Percentiles rank a stretch among this genome's conserved stretches.
Evolutionary conservation across 2,888 invertebrate genomes (phyloP).

Genomic region (Panopea generosa): DNA sequence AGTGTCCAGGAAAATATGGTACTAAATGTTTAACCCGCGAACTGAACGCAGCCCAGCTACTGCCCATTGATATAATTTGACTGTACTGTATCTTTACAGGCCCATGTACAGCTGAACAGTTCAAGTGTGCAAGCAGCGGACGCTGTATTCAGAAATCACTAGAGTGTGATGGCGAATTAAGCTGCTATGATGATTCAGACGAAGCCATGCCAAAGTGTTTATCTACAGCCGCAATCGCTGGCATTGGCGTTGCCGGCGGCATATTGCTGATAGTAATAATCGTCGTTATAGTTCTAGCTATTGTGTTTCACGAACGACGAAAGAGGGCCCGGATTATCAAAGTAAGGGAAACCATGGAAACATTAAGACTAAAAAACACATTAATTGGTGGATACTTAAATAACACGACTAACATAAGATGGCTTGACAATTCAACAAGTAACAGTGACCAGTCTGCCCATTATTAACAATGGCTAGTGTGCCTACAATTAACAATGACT

Average conservation of each 20-base stretch:
- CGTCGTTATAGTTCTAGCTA: constrained; percentile 41
- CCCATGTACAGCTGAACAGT: constrained; percentile 51
- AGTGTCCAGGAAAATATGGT: too few species aligned
- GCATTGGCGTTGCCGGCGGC: constrained; percentile 46
- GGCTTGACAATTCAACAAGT: constrained; percentile 31
- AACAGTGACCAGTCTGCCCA: too few species aligned
- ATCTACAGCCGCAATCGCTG: constrained; percentile 46
- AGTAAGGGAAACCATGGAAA: constrained; percentile 56
- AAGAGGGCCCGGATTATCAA: constrained; percentile 57
- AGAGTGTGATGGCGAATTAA: constrained; percentile 44
- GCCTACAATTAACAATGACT: too few species aligned
- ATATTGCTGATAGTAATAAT: constrained; percentile 43
- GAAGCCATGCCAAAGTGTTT: constrained; percentile 58
- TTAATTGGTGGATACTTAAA: constrained; percentile 25
- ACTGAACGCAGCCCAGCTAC: too few species aligned
- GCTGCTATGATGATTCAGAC: constrained; percentile 56
- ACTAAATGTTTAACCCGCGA: too few species aligned
- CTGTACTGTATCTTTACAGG: constrained; percentile 35
- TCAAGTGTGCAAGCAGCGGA: constrained; percentile 37
- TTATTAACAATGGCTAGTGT: too few species aligned
- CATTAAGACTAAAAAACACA: constrained; percentile 40
- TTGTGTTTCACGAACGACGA: constrained; percentile 26
- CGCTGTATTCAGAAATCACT: constrained; percentile 50
- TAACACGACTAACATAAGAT: constrained; percentile 18
- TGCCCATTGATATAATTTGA: too few species aligned